Percentiles rank a stretch among this genome's conserved stretches.
These are phyloP conservation scores for Cyprinodon tularosa DNA, from an alignment of 2,113 vertebrate genomes.

Conservation along the genomic window DNA sequence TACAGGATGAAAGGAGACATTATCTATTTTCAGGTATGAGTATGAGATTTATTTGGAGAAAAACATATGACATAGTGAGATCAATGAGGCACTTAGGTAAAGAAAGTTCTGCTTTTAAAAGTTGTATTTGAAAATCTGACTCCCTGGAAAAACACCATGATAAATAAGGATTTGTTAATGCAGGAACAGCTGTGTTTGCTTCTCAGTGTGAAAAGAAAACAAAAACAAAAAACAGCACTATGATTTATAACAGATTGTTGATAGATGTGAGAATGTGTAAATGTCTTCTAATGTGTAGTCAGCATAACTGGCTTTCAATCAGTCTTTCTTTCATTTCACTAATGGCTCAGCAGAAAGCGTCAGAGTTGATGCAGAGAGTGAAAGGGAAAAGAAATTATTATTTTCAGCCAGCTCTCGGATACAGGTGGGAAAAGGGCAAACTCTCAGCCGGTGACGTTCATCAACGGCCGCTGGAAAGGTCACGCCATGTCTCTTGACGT, in stretches of 20 bases:
- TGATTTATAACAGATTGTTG: slow-evolving; percentile 25
- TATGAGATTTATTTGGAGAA: background rate
- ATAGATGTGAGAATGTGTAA: slow-evolving; percentile 38
- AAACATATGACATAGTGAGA: background rate
- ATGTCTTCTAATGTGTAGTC: slow-evolving; percentile 40
- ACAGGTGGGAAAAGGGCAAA: slow-evolving; percentile 74
- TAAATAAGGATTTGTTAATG: background rate
- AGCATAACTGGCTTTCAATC: slow-evolving; percentile 38
- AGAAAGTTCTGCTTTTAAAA: background rate
- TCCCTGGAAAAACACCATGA: background rate
- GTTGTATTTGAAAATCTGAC: background rate
- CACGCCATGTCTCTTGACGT: slow-evolving; percentile 55
- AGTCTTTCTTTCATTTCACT: slow-evolving; percentile 52
- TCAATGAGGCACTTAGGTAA: background rate
- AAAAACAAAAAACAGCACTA: background rate
- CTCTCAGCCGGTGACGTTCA: slow-evolving; percentile 71
- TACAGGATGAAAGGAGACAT: background rate
- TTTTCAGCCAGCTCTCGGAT: slow-evolving; percentile 55
- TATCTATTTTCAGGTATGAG: background rate
- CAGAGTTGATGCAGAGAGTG: background rate
- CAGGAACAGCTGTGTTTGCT: slow-evolving; percentile 2
- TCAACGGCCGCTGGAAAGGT: slow-evolving; percentile 67
- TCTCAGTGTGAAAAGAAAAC: background rate
- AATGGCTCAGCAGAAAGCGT: slow-evolving; percentile 40
- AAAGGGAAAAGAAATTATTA: slow-evolving; percentile 34